These are phyloP conservation scores for Heterotilapia buettikoferi DNA, from an alignment of 2,113 vertebrate species.

Conservation along the genomic window DNA sequence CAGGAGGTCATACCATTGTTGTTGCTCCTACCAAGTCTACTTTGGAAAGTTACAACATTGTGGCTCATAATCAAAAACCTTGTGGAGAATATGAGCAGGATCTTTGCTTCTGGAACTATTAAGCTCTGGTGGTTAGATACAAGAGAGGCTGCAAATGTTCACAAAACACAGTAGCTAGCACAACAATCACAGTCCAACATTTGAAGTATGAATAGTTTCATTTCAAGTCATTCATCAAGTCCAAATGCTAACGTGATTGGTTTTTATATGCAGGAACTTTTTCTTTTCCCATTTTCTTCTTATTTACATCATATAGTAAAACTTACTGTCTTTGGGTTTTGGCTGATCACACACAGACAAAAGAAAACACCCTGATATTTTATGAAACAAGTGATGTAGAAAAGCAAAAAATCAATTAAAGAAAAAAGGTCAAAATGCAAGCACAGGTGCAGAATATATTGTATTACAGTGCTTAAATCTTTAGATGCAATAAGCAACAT, in stretches of 20 bases:
- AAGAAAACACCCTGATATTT: neutral
- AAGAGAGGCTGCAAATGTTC: neutral
- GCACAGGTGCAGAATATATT: neutral
- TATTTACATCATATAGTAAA: neutral
- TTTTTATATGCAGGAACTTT: neutral
- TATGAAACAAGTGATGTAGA: neutral
- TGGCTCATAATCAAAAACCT: neutral
- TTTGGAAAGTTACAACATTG: neutral
- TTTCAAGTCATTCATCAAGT: neutral
- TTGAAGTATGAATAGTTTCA: neutral
- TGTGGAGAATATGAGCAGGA: neutral
- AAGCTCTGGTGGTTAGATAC: neutral
- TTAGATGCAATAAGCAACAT: neutral
- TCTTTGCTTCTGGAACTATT: neutral
- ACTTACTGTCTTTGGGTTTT: rapidly evolving
- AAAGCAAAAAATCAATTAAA: neutral
- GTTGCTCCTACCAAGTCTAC: neutral
- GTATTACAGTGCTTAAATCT: neutral
- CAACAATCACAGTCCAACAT: neutral
- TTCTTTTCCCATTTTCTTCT: neutral
- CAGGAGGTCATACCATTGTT: neutral
- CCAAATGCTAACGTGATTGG: neutral
- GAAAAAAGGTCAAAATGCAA: neutral
- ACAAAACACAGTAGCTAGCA: neutral
- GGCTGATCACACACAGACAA: neutral